Evolutionary conservation across 2,888 invertebrate species (phyloP).

Genomic region (Mythimna vitellina): DNA sequence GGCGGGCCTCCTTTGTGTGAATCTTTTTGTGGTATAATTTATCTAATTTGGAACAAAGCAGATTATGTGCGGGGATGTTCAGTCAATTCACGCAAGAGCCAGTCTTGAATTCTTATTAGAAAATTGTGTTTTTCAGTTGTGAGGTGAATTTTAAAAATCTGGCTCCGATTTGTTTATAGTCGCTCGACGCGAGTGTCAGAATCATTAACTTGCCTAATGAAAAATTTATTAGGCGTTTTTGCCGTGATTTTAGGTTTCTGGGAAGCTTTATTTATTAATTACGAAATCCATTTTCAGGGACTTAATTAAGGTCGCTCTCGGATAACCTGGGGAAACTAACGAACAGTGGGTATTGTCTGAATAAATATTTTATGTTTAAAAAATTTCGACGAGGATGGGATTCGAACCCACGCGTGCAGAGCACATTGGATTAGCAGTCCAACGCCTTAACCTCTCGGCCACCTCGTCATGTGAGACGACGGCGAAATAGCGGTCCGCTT

Average conservation of each 20-base stretch:
- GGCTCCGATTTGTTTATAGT: slow-evolving; percentile 22
- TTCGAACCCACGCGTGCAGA: slow-evolving; percentile 96
- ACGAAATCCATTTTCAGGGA: slow-evolving; percentile 54
- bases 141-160: slow-evolving; percentile 38
- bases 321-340: slow-evolving; percentile 25
- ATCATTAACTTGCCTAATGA: slow-evolving; percentile 50
- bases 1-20: slow-evolving; percentile 79
- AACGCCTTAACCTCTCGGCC: slow-evolving; percentile 97
- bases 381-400: slow-evolving; percentile 93
- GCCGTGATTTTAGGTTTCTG: slow-evolving; percentile 44
- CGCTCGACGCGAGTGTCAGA: slow-evolving; percentile 27
- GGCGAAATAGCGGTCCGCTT: slow-evolving; percentile 27
- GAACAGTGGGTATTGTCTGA: slow-evolving; percentile 7
- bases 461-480: slow-evolving; percentile 91
- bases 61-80: slow-evolving; percentile 77
- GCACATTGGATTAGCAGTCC: slow-evolving; percentile 96
- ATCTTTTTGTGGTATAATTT: slow-evolving; percentile 86
- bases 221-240: slow-evolving; percentile 44
- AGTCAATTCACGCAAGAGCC: slow-evolving; percentile 67
- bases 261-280: slow-evolving; percentile 56
- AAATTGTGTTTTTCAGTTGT: slow-evolving; percentile 52
- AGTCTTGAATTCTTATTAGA: slow-evolving; percentile 62
- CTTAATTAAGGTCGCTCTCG: slow-evolving; percentile 58
- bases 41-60: slow-evolving; percentile 87
- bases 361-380: slow-evolving; percentile 33